Evolutionary conservation across 2,113 vertebrate species (phyloP).

Genomic region (Mellivora capensis): DNA sequence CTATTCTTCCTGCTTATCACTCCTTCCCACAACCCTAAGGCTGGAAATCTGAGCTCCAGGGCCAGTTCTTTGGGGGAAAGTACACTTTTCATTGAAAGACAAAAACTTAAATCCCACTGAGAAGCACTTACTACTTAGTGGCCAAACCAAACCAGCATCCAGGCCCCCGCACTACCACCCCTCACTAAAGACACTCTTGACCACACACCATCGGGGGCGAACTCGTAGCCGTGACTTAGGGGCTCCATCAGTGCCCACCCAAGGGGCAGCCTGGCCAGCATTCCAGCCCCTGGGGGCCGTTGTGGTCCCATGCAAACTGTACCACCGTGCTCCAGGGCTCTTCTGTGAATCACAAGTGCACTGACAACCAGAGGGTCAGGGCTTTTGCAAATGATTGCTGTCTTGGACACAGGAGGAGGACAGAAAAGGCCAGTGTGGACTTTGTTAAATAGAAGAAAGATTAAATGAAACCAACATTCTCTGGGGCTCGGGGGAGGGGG

Average conservation of each 20-base stretch:
- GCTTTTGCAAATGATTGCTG: background rate
- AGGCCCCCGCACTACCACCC: background rate
- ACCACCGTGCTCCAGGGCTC: background rate
- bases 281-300: background rate
- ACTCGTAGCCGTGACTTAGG: background rate
- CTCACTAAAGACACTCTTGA: background rate
- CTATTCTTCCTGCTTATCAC: conserved; percentile 3
- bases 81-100: conserved; percentile 27
- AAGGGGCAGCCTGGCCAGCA: background rate
- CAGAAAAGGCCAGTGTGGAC: background rate
- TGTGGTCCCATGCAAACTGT: background rate
- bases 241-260: accelerated
- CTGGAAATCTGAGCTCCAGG: conserved; percentile 58
- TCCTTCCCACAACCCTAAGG: conserved; percentile 16
- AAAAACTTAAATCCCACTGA: background rate
- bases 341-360: background rate
- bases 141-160: conserved; percentile 15
- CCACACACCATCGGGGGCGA: background rate
- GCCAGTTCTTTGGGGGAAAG: background rate
- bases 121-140: background rate
- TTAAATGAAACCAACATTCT: background rate
- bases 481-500: background rate
- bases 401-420: background rate
- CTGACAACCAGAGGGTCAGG: accelerated
- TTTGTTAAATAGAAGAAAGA: background rate